Base-by-base conservation (phyloP, 2,888 invertebrate genomes). In the Choreutis nemorana region DNA sequence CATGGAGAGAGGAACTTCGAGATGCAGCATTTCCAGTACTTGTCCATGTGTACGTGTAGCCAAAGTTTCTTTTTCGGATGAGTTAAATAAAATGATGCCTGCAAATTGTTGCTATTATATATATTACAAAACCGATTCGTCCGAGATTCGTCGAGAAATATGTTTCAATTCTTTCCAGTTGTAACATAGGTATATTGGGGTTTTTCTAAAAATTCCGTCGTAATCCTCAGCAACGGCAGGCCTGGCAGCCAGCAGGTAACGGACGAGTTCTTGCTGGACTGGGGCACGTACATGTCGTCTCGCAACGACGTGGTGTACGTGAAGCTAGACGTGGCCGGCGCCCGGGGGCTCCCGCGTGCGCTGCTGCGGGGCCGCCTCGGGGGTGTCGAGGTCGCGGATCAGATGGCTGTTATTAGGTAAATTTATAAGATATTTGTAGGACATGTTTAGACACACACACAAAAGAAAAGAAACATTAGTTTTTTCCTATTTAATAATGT, bases 231-330 rank as follows among this genome's bases (percentile, higher is more conserved):
- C 27, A 94, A 97, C 68, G 96, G 94, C 32, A 87, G 94, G 25
- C 97, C 97, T 1, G 94, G 94, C 23, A 90, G 92, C 44, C 93
- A 94, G 65, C 86, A 90, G 33, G 96, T 96, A 37, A 91, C 91
- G 1, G 92, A 95, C 46, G 84, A 88, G 65, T 96, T 93, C 73
- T 72, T 84, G 39, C 83, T 94, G 45, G 91, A 92, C 66, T 95
- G 94, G 93, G 92, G 93, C 36, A 91, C 94, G 18, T 95, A 94
- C 72, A 90, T 96, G 87, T 90, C 93, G 32, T 92, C 92, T 33
- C 87, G 91, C 40, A 90, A 91, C 59, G 91, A 93, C 73, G 90
- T 94, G 34, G 93, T 96, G 33, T 93, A 94, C 68, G 89, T 94
- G 26, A 86, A 90, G 51, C 81, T 96, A 50, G 97, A 97, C 75